phyloP scores from a whole-genome alignment of 1,140 invertebrate genomes.

The Heliconius eleuchia region DNA sequence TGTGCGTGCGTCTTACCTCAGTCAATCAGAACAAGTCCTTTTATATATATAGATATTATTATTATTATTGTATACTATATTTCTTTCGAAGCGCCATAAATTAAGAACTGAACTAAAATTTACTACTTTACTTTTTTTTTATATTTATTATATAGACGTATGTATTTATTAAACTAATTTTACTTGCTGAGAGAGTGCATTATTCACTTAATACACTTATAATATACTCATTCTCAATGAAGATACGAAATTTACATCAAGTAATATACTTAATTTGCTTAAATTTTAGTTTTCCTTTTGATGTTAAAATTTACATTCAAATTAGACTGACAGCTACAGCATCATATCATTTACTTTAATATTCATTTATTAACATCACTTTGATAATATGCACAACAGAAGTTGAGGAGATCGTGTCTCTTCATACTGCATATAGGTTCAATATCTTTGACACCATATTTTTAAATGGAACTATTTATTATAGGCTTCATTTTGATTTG shows the following conservation, averaged over 20 bases:
- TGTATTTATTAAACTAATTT: not conserved
- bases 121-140: too few relatives aligned
- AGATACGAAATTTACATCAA: slow-evolving; percentile 5
- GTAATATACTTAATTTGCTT: slow-evolving; percentile 11
- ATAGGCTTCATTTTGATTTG: too few relatives aligned
- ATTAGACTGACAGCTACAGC: slow-evolving; percentile 12
- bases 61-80: too few relatives aligned
- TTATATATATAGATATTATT: too few relatives aligned
- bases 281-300: slow-evolving; percentile 30
- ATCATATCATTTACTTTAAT: slow-evolving; percentile 1
- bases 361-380: slow-evolving; percentile 1
- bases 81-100: too few relatives aligned
- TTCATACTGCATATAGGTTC: not conserved
- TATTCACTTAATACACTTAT: not conserved
- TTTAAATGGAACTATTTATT: too few relatives aligned
- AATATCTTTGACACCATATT: not conserved
- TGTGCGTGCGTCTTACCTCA: too few relatives aligned
- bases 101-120: too few relatives aligned
- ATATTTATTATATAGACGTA: too few relatives aligned
- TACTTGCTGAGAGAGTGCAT: not conserved
- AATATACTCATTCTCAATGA: not conserved
- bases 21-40: too few relatives aligned
- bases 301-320: slow-evolving; percentile 29
- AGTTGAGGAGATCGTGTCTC: not conserved
- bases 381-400: not conserved